Evolutionary conservation across 2,797 vertebrate genomes (phyloP), one percentile per base, ranked within the genome.

Genomic region (Nannoperca australis): DNA sequence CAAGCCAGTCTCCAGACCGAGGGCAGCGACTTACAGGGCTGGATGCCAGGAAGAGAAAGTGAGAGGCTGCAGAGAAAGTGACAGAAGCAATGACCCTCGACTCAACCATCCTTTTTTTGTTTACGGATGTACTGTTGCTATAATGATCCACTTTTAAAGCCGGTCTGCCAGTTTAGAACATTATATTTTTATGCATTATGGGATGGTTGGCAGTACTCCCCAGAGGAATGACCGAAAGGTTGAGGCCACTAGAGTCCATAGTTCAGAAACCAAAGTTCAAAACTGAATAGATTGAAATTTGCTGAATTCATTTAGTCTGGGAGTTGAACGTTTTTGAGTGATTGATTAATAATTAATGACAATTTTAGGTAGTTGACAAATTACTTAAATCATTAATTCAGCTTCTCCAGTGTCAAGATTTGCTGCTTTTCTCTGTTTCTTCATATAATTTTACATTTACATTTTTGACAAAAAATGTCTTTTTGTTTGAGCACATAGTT

Each of bases 61-160:
- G 81, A 90, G 85, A 89, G 80, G 81, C 79, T 82, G 88, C 81
- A 84, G 76, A 17, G 7, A 45, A 47, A 68, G 85, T 85, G 79
- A 91, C 92, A 86, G 89, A 89, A 83, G 85, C 87, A 74, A 74
- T 87, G 92, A 91, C 91, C 89, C 89, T 90, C 82, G 83, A 64
- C 89, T 76, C 85, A 60, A 71, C 79, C 79, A 38, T 80, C 79
- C n/a, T 76, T 87, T 85, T 81, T 73, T 79, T 89, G 87, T 90
- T 88, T 90, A 78, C 61, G 17, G 81, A 88, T 88, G 81, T 66
- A 72, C 81, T 67, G 59, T 62, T 75, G 71, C 73, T 63, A 2
- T 86, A 79, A 79, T 81, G 70, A 84, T 73, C 78, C 77, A 63
- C 60, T 85, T 91, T 81, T 81, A 76, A 76, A 82, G 82, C 51